Evolutionary conservation across 2,888 invertebrate genomes (phyloP), one percentile per base, ranked within the genome.

Genomic region (Aethes cnicana): DNA sequence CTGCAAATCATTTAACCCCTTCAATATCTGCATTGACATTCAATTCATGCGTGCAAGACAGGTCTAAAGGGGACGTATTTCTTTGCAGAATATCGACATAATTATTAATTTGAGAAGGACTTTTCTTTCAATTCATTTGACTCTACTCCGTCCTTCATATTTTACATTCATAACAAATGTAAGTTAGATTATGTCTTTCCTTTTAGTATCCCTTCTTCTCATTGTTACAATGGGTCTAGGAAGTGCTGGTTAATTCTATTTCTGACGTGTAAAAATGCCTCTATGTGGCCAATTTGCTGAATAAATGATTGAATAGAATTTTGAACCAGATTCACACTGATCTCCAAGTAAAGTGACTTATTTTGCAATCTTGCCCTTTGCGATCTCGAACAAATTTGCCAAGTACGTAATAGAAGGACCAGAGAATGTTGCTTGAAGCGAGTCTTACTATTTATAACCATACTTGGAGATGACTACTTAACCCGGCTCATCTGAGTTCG

Each of bases 391-490:
- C 36, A 20, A 50, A 39, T 44, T 52, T 39, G 33, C 44, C 26
- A 16, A 32, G 20, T 39, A 11, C 26, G 26, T 46, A 33, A 28
- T 18, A 11, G 26, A n/a, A 30, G 50, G 4, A 7, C 49, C 32
- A 26, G 20, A 44, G 32, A 46, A 52, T 52, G 50, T 44, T 44
- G 52, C 33, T 52, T 25, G 14, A 8, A 39, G 33, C 52, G 8
- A 33, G 52, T 52, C 33, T 39, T 16, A 52, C 37, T 44, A 39
- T 46, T 33, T 46, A 52, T 39, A 25, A 17, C 52, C 52, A n/a
- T 52, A 46, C 39, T 46, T 46, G 46, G 52, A 14, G 9, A 11
- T 14, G 8, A 36, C 12, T 12, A 43, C 21, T 26, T 43, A 20
- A 20, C 30, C 23, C 2, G n/a, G 36, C 52, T 39, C 52, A 46